phyloP scores from a whole-genome alignment of 2,888 invertebrate species.

The Linnaemya tessellans region DNA sequence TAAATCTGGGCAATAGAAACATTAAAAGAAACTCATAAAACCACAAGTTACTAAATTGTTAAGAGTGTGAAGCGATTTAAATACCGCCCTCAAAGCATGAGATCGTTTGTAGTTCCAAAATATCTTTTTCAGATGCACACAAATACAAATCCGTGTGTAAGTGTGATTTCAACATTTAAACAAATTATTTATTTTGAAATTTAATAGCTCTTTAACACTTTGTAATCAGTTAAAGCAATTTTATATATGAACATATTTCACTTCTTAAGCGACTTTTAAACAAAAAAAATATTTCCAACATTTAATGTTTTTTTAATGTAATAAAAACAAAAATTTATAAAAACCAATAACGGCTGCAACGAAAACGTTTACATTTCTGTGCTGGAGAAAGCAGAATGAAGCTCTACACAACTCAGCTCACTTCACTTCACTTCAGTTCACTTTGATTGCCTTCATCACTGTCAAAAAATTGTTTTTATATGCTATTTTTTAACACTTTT shows the following conservation, averaged over 20 bases:
- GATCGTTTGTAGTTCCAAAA: conserved; percentile 1
- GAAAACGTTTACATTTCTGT: conserved; percentile 9
- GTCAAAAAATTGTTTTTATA: conserved; percentile 60
- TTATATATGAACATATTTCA: conserved; percentile 20
- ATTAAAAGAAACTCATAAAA: conserved; percentile 47
- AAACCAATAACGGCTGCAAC: conserved; percentile 12
- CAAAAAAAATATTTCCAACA: conserved; percentile 41
- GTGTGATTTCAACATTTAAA: conserved; percentile 34
- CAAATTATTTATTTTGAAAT: conserved; percentile 67
- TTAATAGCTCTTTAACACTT: conserved; percentile 67
- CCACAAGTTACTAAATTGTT: conserved; percentile 38
- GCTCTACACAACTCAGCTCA: not conserved
- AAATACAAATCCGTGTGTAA: not conserved
- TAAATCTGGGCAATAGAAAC: conserved; percentile 38
- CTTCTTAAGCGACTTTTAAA: conserved; percentile 17
- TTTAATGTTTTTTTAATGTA: conserved; percentile 21
- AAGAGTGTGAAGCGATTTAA: conserved; percentile 28
- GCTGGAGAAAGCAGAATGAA: not conserved
- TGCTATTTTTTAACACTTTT: conserved; percentile 65
- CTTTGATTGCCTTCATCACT: conserved; percentile 69
- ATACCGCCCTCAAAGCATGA: conserved; percentile 45
- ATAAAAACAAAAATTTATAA: conserved; percentile 53
- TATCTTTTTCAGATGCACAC: not conserved
- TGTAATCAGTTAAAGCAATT: conserved; percentile 60
- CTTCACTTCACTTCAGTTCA: conserved; percentile 31